phyloP scores from a whole-genome alignment of 2,888 invertebrate genomes.

The Drosophila phalerata region DNA sequence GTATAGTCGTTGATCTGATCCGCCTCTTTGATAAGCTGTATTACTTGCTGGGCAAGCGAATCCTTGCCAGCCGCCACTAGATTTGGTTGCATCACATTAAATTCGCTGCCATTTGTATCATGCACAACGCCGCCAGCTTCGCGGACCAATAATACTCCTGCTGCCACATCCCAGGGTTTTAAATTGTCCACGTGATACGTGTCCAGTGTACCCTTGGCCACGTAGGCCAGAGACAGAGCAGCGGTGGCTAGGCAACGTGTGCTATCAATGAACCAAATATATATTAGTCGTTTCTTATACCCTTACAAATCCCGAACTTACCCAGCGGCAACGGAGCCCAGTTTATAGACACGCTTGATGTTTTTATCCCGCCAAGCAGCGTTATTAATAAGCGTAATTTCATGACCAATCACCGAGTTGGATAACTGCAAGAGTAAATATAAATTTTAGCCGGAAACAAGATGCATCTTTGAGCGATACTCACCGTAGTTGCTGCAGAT shows the following conservation, averaged over 20 bases:
- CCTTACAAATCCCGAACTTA: constrained; percentile 37
- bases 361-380: constrained; percentile 75
- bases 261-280: constrained; percentile 46
- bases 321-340: constrained; percentile 81
- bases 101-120: constrained; percentile 87
- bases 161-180: constrained; percentile 92
- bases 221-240: constrained; percentile 89
- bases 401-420: constrained; percentile 76
- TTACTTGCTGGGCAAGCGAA: constrained; percentile 85
- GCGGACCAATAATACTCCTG: constrained; percentile 89
- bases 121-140: constrained; percentile 91
- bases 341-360: constrained; percentile 78
- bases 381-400: constrained; percentile 80
- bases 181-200: constrained; percentile 90
- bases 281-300: not conserved
- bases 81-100: constrained; percentile 87
- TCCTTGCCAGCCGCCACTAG: constrained; percentile 86
- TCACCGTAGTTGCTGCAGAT: constrained; percentile 72
- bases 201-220: constrained; percentile 89
- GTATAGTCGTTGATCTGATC: constrained; percentile 83
- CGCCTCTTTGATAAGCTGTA: constrained; percentile 86
- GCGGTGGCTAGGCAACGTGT: constrained; percentile 89
- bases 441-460: not conserved
- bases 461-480: constrained; percentile 13
- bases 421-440: constrained; percentile 68